phyloP scores from a whole-genome alignment of 2,888 invertebrate species.

The Glyphotaelius pellucidus region DNA sequence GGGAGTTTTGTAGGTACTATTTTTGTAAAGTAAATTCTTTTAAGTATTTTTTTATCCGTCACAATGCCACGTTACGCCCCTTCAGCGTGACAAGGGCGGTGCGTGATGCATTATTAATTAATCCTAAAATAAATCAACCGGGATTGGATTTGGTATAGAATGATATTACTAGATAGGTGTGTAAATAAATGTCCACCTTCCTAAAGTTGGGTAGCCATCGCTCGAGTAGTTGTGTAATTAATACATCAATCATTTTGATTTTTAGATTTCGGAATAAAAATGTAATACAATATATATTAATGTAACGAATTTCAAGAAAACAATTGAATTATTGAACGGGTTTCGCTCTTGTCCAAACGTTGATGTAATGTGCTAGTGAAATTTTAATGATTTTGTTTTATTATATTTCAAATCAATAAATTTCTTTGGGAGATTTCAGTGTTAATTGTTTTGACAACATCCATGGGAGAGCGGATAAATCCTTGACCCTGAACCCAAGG shows the following conservation, averaged over 20 bases:
- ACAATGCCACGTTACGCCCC: not conserved
- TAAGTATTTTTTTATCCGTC: not conserved
- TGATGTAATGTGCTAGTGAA: not conserved
- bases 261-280: too few species aligned
- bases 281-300: too few species aligned
- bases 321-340: not conserved
- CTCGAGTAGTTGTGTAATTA: too few species aligned
- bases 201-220: too few species aligned
- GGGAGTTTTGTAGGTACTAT: not conserved
- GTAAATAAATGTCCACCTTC: too few species aligned
- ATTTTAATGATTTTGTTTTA: not conserved
- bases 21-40: conserved; percentile 6
- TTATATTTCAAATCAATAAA: not conserved
- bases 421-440: too few species aligned
- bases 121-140: not conserved
- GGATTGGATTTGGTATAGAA: not conserved
- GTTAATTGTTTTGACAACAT: too few species aligned
- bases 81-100: not conserved
- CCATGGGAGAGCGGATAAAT: too few species aligned
- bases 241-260: too few species aligned
- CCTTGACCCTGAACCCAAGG: too few species aligned
- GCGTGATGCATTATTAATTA: not conserved
- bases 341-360: not conserved
- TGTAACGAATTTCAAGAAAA: not conserved
- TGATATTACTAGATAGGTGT: not conserved